Evolutionary conservation across 2,888 invertebrate species (phyloP).

Genomic region (Dysmachus trigonus): DNA sequence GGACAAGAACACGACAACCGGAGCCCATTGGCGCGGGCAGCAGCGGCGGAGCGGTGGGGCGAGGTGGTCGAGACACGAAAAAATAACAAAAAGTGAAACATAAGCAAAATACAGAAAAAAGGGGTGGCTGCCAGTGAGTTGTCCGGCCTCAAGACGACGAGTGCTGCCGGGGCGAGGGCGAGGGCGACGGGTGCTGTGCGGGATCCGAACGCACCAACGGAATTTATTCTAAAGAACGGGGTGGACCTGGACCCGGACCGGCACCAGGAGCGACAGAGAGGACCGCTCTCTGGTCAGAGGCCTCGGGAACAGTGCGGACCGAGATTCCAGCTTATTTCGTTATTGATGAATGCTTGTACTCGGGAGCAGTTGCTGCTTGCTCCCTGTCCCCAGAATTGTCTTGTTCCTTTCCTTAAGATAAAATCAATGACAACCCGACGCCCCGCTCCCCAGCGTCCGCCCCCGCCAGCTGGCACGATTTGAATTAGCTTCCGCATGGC

Average conservation of each 20-base stretch:
- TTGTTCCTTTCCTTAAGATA: constrained; percentile 30
- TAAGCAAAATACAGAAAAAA: constrained; percentile 44
- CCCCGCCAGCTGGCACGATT: background rate
- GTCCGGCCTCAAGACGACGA: constrained; percentile 33
- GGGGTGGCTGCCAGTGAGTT: constrained; percentile 27
- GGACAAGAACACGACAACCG: constrained; percentile 8
- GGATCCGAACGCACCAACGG: constrained; percentile 9
- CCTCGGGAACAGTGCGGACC: background rate
- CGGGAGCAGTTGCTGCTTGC: constrained; percentile 15
- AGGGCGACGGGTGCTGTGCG: background rate
- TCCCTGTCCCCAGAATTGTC: background rate
- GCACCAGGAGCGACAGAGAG: background rate
- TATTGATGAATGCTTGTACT: constrained; percentile 35
- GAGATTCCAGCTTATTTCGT: constrained; percentile 17
- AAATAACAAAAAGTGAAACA: constrained; percentile 44
- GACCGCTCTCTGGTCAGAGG: background rate
- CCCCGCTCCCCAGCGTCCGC: background rate
- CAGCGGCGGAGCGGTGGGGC: background rate
- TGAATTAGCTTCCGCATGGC: constrained; percentile 11
- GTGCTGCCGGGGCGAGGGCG: no score
- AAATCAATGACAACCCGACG: constrained; percentile 31
- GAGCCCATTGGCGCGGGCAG: background rate
- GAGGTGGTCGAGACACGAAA: constrained; percentile 30
- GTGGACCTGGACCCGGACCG: background rate
- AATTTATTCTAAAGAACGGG: constrained; percentile 18